phyloP scores from a whole-genome alignment of 1,140 invertebrate genomes.

The Papilio polytes region DNA sequence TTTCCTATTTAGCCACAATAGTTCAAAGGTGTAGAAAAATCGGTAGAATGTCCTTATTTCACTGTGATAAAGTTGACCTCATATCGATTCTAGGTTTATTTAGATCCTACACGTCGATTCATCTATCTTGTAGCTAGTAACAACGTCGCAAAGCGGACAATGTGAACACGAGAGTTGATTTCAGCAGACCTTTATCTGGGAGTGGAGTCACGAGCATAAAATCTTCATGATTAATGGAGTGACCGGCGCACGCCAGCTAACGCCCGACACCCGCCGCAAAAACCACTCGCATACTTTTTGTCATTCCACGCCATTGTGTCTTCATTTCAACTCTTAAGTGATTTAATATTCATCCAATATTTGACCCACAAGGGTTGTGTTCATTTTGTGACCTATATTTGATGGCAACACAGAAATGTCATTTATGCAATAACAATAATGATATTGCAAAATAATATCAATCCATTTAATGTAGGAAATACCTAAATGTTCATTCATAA shows the following conservation, averaged over 20 bases:
- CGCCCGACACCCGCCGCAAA: slow-evolving; percentile 37
- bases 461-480: neutral
- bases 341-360: slow-evolving; percentile 27
- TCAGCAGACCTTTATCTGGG: neutral
- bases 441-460: neutral
- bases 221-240: slow-evolving; percentile 56
- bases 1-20: no score
- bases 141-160: neutral
- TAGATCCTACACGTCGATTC: neutral
- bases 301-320: slow-evolving; percentile 2
- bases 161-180: neutral
- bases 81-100: no score
- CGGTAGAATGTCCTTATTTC: no score
- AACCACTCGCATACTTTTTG: slow-evolving; percentile 23
- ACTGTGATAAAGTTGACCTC: no score
- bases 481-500: no score
- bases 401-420: neutral
- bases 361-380: slow-evolving; percentile 2
- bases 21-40: no score
- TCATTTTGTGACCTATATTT: neutral
- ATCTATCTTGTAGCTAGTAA: neutral
- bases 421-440: neutral
- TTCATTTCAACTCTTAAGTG: slow-evolving; percentile 33
- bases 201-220: slow-evolving; percentile 21
- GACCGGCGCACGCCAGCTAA: slow-evolving; percentile 55